Base-by-base conservation (phyloP, 2,113 vertebrate genomes). In the Hemichromis elongatus region DNA sequence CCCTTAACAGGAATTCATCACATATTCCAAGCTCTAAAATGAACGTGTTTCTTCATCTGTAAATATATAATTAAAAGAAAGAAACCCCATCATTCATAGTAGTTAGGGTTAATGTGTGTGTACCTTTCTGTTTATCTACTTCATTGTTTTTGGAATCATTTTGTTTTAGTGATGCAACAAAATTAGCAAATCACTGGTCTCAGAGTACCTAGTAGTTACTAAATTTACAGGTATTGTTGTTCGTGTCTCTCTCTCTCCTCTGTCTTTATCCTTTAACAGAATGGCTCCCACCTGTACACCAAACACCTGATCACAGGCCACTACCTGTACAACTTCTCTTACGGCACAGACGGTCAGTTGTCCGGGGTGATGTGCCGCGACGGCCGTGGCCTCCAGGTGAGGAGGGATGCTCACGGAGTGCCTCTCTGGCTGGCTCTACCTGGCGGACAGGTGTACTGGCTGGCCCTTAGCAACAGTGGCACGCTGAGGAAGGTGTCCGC, bases 381-480 rank as follows among this genome's bases (percentile, higher is more conserved):
- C 1, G 97, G 97, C 26, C 96, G 96, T 24, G 96, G 97, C 0
- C 95, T 99, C 10, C 97, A 98, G 87, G 97, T 99, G 90, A 96
- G 97, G 87, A 93, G 98, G 26, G 98, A 99, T 3, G 97, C 97
- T 3, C 97, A 97, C 0, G 97, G 95, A 13, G 96, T 97, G 82
- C 98, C 98, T 24, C 96, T 99, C n/a, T 99, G 98, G 98, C 91
- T 99, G 28, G 97, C 98, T 33, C 96, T 98, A 85, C 98, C 98
- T 0, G 97, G 97, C 0, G 98, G 98, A 28, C 98, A 99, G 92
- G 97, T 99, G 54, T 98, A 98, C 94, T 98, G 98, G 97, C 95
- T 99, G 88, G 98, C 97, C 61, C 97, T 99, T 89, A 99, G 98
- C 94, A 98, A 97, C 96, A 98, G 94, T 4, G 94, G 92, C 73